A percentile compares a stretch with the other conserved stretches of the same genome.
Conservation (phyloP, 2,113 vertebrate genomes). For the Plotosus lineatus region DNA sequence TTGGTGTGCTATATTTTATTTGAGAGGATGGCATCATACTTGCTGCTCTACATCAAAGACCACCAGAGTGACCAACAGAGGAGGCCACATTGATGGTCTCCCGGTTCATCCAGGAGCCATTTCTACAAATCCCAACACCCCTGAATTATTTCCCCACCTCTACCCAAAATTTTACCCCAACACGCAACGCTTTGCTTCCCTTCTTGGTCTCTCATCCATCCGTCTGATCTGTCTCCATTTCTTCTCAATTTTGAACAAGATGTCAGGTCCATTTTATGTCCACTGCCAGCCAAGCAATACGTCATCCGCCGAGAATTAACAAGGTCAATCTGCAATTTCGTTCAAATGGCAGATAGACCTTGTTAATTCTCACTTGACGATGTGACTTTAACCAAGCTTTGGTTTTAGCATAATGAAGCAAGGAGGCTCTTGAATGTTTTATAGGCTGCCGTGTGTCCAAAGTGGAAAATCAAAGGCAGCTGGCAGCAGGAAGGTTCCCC, state of each 20-base stretch:
- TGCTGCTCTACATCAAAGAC: constrained; percentile 1
- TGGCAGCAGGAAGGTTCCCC: constrained; percentile 38
- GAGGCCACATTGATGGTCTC: neutral
- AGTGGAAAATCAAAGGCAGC: constrained; percentile 55
- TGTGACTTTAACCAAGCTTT: neutral
- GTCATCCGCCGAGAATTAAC: too few relatives aligned
- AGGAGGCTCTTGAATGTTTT: constrained; percentile 42
- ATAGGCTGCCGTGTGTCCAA: constrained; percentile 34
- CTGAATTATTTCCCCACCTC: neutral
- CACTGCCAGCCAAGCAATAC: constrained; percentile 35
- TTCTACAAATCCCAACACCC: neutral
- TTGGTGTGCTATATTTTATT: neutral
- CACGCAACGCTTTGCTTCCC: neutral
- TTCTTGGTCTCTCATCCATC: constrained; percentile 41
- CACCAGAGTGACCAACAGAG: neutral
- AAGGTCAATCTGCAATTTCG: too few relatives aligned
- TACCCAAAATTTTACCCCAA: neutral
- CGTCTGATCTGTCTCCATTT: constrained; percentile 43
- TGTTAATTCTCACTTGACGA: too few relatives aligned
- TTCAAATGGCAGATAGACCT: too few relatives aligned
- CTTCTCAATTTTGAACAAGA: constrained; percentile 60
- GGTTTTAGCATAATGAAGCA: constrained; percentile 32
- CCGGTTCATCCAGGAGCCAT: constrained; percentile 7
- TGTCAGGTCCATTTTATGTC: constrained; percentile 51
- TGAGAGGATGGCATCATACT: neutral